phyloP scores from a whole-genome alignment of 2,113 vertebrate genomes.

The Anguilla japonica region DNA sequence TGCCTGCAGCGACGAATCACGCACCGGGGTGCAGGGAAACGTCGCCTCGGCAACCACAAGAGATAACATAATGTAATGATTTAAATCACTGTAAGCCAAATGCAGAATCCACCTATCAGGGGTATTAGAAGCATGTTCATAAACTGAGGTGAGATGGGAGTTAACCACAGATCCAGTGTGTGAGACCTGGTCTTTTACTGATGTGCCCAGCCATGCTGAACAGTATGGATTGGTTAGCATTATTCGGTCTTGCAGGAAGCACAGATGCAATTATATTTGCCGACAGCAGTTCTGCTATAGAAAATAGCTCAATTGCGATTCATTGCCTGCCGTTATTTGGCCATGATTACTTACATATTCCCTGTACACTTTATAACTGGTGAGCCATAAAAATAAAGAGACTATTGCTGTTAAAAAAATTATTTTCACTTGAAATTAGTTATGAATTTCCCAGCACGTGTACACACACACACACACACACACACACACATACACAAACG shows the following conservation, averaged over 20 bases:
- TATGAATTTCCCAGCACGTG: neutral
- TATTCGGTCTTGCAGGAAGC: constrained; percentile 10
- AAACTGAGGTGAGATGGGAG: constrained; percentile 16
- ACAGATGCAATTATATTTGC: neutral
- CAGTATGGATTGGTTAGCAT: constrained; percentile 3
- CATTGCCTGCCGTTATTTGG: neutral
- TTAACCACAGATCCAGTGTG: constrained; percentile 17
- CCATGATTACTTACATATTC: neutral
- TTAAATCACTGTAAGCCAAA: no score
- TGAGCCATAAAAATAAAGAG: neutral
- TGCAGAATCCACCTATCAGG: no score
- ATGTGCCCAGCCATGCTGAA: neutral
- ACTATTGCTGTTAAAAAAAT: neutral
- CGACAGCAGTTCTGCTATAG: neutral
- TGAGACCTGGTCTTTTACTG: neutral
- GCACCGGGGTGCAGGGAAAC: no score
- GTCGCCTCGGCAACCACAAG: no score
- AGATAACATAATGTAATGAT: no score
- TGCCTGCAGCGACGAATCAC: no score
- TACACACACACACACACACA: neutral
- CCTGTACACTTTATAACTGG: neutral
- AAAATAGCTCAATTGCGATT: neutral
- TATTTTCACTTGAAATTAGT: constrained; percentile 6
- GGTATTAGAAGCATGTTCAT: no score
- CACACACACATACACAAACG: neutral